These are phyloP conservation scores for Drosophila ficusphila DNA, from an alignment of 1,140 invertebrate genomes.

Conservation along the genomic window DNA sequence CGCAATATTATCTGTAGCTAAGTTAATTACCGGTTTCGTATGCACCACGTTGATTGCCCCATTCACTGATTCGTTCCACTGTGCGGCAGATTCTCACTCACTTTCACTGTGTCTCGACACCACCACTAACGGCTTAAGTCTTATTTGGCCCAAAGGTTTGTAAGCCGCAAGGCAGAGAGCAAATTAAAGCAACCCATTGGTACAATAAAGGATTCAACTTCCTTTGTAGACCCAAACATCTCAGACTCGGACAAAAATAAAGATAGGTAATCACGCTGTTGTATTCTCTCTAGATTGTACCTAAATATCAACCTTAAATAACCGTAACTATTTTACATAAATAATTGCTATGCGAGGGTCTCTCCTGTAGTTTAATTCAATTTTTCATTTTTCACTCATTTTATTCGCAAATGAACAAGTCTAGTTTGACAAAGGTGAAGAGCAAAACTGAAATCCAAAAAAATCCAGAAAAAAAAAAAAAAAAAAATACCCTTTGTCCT, in stretches of 20 bases:
- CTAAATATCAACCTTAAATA: conserved; percentile 48
- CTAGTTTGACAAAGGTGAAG: conserved; percentile 55
- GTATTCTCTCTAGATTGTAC: conserved; percentile 69
- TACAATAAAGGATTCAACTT: conserved; percentile 7
- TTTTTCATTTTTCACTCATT: conserved; percentile 51
- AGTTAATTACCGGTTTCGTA: background rate
- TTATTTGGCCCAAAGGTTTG: conserved; percentile 68
- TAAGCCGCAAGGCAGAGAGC: conserved; percentile 51
- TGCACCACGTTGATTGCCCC: conserved; percentile 17
- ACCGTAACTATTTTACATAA: conserved; percentile 43
- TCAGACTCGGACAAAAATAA: conserved; percentile 38
- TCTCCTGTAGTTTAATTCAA: conserved; percentile 59
- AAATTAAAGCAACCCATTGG: conserved; percentile 12
- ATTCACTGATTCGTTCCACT: conserved; percentile 43
- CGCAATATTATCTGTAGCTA: background rate
- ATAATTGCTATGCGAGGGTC: conserved; percentile 66
- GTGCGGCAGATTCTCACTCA: conserved; percentile 44
- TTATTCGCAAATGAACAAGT: conserved; percentile 56
- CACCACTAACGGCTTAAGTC: conserved; percentile 32
- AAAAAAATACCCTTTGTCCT: conserved; percentile 78
- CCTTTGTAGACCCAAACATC: conserved; percentile 29
- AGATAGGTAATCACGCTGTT: conserved; percentile 57
- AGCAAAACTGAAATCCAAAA: conserved; percentile 61
- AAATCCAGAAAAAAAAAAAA: conserved; percentile 38
- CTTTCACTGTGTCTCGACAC: conserved; percentile 46